Evolutionary conservation across 2,113 vertebrate genomes (phyloP).

Genomic region (Protobothrops mucrosquamatus): DNA sequence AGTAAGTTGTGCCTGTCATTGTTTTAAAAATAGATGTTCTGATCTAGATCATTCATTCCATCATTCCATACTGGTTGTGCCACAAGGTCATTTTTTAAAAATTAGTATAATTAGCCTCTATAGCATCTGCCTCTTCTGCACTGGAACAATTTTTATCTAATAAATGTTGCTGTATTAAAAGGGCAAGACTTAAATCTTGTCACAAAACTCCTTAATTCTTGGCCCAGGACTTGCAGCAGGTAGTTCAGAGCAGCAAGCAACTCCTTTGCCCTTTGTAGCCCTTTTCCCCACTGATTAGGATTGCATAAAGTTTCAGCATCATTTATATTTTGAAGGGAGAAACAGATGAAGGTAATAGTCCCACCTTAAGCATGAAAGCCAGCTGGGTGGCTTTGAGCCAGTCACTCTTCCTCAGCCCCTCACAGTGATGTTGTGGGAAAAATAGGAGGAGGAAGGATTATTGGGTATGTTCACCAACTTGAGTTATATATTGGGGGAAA

Average conservation of each 20-base stretch:
- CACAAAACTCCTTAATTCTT: too few species aligned
- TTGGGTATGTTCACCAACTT: background rate
- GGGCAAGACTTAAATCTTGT: too few species aligned
- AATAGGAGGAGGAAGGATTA: background rate
- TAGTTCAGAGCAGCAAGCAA: too few species aligned
- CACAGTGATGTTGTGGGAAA: background rate
- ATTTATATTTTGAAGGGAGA: too few species aligned
- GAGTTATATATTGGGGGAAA: background rate
- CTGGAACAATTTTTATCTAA: background rate
- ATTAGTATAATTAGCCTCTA: background rate
- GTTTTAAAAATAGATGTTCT: background rate
- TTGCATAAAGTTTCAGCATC: too few species aligned
- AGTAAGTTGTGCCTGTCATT: background rate
- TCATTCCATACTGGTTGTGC: background rate
- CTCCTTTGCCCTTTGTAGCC: too few species aligned
- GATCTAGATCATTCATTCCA: background rate
- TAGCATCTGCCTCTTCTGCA: background rate
- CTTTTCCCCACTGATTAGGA: too few species aligned
- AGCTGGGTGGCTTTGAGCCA: too few species aligned
- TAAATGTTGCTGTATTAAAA: too few species aligned
- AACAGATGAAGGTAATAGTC: too few species aligned
- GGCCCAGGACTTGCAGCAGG: too few species aligned
- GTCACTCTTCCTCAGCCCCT: background rate
- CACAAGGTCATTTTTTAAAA: background rate
- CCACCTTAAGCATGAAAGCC: too few species aligned